A percentile compares a stretch with the other conserved stretches of the same genome.
Conservation (phyloP, 2,113 vertebrate species). For the Antechinus flavipes region DNA sequence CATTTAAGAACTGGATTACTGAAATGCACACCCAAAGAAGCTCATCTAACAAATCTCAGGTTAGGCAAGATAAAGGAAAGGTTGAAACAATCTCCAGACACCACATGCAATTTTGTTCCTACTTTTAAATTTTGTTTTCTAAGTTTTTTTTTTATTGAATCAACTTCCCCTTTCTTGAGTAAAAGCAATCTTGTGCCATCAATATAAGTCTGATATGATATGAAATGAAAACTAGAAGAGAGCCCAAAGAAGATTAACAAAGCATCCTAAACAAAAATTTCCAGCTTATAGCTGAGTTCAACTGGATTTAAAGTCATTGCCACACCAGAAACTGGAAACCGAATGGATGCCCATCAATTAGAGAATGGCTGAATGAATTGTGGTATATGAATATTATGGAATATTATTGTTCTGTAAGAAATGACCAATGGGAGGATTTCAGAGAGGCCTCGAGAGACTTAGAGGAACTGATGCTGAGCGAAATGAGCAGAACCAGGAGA, state of each 20-base stretch:
- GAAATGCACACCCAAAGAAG: neutral
- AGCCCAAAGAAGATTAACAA: neutral
- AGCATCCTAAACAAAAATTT: slow-evolving; percentile 3
- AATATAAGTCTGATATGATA: neutral
- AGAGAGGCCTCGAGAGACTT: no score
- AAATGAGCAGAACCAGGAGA: no score
- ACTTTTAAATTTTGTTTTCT: neutral
- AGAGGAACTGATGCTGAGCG: no score
- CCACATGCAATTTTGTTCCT: neutral
- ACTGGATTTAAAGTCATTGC: neutral
- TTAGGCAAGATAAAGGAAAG: slow-evolving; percentile 9
- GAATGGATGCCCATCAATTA: no score
- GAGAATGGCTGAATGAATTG: no score
- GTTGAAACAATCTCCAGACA: neutral
- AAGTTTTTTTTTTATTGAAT: slow-evolving; percentile 1
- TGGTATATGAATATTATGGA: no score
- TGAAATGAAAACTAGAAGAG: neutral
- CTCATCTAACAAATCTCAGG: neutral
- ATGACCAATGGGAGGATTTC: no score
- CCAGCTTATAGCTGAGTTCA: slow-evolving; percentile 21
- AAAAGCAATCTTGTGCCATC: neutral
- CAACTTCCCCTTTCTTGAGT: neutral
- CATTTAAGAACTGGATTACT: neutral
- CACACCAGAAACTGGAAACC: no score
- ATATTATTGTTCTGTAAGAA: no score